Evolutionary conservation across 2,113 vertebrate species (phyloP), one percentile per base, ranked within the genome.

Genomic region (Psammodynastes pulverulentus): DNA sequence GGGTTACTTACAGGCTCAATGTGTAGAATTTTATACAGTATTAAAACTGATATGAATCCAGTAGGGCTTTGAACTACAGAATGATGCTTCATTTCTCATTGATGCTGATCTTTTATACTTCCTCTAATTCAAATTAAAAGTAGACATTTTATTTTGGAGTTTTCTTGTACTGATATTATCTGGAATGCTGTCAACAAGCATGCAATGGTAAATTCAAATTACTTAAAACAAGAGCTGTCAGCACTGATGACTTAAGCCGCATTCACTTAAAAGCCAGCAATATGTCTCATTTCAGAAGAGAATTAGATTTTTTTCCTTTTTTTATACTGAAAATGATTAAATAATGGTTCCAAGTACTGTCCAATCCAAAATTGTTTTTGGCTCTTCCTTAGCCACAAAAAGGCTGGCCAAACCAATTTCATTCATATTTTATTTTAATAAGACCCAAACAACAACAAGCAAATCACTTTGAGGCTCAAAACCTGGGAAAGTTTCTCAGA

Each of bases 341-440:
- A 23, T 46, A 91, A 84, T 86, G 54, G 88, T 90, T 93, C 79
- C 39, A 90, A 95, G 96, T 94, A 90, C n/a, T 95, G 19, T 92
- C 89, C 90, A 91, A 94, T 95, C 84, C 84, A 87, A 92, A 97
- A 94, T 92, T 93, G 39, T 0, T 94, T 95, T 96, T 93, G 87
- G 26, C 91, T 95, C 90, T 96, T 94, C 92, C 85, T 58, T 93
- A 94, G 58, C 85, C 94, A 95, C 51, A 92, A 93, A 92, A 97
- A 89, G 85, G 92, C 26, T 56, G 90, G 93, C 92, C 90, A 95
- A 97, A 96, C 87, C 0, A 87, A 91, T 96, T 97, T 97, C 43
- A 96, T 87, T 94, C 49, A 91, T 54, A 89, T 93, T 95, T 95
- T 95, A 93, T 89, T 92, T 95, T 45, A 95, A 93, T 39, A 54